Conservation (phyloP, 2,797 vertebrate species). For the Heliangelus exortis region DNA sequence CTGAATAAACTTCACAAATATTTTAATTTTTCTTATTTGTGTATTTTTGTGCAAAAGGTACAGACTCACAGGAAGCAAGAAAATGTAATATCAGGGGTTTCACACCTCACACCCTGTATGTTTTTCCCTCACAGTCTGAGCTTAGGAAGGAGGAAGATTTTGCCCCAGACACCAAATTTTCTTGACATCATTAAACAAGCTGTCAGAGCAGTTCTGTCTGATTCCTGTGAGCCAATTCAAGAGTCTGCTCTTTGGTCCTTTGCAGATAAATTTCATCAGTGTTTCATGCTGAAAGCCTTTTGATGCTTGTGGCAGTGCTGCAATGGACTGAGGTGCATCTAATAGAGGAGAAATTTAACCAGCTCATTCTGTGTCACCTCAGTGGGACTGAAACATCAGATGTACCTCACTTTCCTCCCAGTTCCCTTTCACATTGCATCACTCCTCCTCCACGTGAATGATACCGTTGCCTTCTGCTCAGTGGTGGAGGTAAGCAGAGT, state of each 20-base stretch:
- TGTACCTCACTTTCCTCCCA: neutral
- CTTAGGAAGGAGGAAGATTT: neutral
- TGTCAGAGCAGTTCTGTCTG: neutral
- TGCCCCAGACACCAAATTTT: neutral
- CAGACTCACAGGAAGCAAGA: neutral
- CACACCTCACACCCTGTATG: neutral
- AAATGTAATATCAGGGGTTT: neutral
- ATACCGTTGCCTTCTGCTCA: neutral
- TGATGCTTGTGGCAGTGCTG: neutral
- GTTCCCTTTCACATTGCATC: neutral
- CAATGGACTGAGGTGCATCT: neutral
- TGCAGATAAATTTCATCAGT: neutral
- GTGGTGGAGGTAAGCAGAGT: neutral
- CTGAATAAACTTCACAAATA: neutral
- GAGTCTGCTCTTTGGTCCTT: neutral
- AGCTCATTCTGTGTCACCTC: neutral
- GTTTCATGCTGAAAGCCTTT: neutral
- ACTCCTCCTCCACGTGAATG: neutral
- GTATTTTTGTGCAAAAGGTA: neutral
- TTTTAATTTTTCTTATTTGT: neutral
- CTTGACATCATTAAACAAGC: neutral
- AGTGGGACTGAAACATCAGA: neutral
- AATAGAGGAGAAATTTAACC: constrained; percentile 28
- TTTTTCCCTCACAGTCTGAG: neutral
- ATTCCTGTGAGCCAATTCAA: neutral